These are phyloP conservation scores for Saguinus imperator DNA, from an alignment of 2,113 vertebrate genomes.

Conservation along the genomic window DNA sequence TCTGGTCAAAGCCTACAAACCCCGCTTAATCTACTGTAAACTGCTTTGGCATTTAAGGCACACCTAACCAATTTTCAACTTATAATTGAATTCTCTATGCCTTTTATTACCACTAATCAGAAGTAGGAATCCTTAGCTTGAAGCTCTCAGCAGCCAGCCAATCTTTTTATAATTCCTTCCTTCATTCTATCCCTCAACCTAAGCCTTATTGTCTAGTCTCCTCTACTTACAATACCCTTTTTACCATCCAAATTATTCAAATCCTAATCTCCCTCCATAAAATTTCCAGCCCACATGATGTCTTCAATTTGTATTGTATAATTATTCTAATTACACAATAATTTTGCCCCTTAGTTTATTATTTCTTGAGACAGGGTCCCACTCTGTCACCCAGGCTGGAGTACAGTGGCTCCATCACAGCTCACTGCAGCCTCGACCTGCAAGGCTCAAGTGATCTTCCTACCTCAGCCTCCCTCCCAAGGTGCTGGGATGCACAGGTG, in stretches of 20 bases:
- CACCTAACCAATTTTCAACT: neutral
- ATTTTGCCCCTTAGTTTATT: neutral
- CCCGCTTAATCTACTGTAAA: neutral
- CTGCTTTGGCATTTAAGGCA: neutral
- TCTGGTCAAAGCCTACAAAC: slow-evolving; percentile 12
- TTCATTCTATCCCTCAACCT: neutral
- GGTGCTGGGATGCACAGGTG: too few species aligned
- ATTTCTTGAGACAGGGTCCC: too few species aligned
- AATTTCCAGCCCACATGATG: neutral
- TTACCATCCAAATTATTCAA: neutral
- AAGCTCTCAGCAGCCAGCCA: neutral
- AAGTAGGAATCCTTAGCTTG: neutral
- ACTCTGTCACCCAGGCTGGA: too few species aligned
- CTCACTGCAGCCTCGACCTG: too few species aligned
- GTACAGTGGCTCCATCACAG: too few species aligned
- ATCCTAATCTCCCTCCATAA: neutral
- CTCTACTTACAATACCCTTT: neutral
- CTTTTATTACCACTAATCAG: neutral
- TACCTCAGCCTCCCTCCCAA: too few species aligned
- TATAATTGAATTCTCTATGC: too few species aligned
- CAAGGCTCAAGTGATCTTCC: too few species aligned
- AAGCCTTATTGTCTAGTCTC: neutral
- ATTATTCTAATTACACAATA: neutral
- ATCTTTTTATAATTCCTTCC: neutral
- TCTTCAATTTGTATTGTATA: neutral